phyloP scores from a whole-genome alignment of 1,140 invertebrate species.

The Dinoponera quadriceps region DNA sequence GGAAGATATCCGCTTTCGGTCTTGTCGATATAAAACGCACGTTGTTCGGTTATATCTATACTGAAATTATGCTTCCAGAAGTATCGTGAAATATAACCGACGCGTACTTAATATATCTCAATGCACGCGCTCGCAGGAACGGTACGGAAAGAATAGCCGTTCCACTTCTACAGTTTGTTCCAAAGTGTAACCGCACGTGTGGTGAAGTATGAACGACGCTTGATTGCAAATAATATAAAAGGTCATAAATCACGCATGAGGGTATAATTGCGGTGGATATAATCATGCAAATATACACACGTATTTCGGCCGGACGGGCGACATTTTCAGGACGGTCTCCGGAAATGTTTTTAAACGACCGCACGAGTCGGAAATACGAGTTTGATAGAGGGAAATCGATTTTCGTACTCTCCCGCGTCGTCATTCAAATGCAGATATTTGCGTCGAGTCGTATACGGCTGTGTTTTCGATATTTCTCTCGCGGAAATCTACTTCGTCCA shows the following conservation, averaged over 20 bases:
- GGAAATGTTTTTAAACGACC: constrained; percentile 55
- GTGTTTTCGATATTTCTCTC: constrained; percentile 54
- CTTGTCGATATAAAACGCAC: neutral
- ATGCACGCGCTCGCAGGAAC: no score
- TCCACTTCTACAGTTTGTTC: neutral
- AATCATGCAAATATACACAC: constrained; percentile 38
- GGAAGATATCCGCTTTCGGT: constrained; percentile 32
- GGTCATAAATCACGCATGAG: constrained; percentile 20
- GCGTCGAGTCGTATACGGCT: constrained; percentile 43
- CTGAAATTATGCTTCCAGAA: neutral
- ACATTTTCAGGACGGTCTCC: constrained; percentile 25
- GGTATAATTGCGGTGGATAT: neutral
- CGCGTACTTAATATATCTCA: no score
- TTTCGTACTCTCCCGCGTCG: constrained; percentile 48
- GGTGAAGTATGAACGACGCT: neutral
- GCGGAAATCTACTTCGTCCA: constrained; percentile 20
- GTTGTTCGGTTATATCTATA: constrained; percentile 3
- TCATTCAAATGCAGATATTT: constrained; percentile 48
- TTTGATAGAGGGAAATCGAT: constrained; percentile 61
- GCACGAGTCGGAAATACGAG: constrained; percentile 55
- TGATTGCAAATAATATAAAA: constrained; percentile 18
- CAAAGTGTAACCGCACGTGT: neutral
- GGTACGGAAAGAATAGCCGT: neutral
- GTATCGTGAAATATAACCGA: constrained; percentile 11
- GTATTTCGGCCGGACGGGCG: neutral